phyloP scores from a whole-genome alignment of 2,888 invertebrate genomes.

The Aethes cnicana region DNA sequence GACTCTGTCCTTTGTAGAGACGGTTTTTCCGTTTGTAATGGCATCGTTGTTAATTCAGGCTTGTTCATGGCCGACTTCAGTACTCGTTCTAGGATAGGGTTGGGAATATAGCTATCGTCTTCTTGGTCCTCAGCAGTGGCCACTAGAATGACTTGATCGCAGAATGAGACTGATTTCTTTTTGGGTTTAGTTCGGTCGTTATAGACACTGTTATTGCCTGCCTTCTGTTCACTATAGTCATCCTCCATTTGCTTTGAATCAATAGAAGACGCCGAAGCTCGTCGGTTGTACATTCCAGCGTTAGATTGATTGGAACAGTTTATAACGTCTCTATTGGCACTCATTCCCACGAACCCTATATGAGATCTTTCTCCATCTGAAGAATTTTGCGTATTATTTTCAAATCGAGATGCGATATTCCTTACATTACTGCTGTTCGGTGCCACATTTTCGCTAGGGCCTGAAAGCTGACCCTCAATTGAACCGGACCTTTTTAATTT shows the following conservation, averaged over 20 bases:
- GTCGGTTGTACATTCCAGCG: conserved; percentile 58
- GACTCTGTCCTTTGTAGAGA: conserved; percentile 76
- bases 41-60: conserved; percentile 83
- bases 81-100: conserved; percentile 93
- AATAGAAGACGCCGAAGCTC: conserved; percentile 70
- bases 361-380: conserved; percentile 65
- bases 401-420: conserved; percentile 92
- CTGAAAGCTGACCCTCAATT: conserved; percentile 64
- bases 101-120: conserved; percentile 94
- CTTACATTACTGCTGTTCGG: conserved; percentile 81
- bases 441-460: conserved; percentile 51
- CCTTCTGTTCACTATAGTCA: conserved; percentile 63
- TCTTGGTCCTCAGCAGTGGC: conserved; percentile 96
- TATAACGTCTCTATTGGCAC: conserved; percentile 72
- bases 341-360: conserved; percentile 68
- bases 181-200: conserved; percentile 85
- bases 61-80: conserved; percentile 91
- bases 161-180: conserved; percentile 97
- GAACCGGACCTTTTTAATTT: conserved; percentile 68
- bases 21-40: conserved; percentile 73
- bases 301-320: conserved; percentile 70
- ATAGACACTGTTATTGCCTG: conserved; percentile 55
- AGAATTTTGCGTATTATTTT: conserved; percentile 65
- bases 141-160: conserved; percentile 95
- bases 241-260: conserved; percentile 72